phyloP scores from a whole-genome alignment of 2,797 vertebrate species.

The Neomorphus geoffroyi region DNA sequence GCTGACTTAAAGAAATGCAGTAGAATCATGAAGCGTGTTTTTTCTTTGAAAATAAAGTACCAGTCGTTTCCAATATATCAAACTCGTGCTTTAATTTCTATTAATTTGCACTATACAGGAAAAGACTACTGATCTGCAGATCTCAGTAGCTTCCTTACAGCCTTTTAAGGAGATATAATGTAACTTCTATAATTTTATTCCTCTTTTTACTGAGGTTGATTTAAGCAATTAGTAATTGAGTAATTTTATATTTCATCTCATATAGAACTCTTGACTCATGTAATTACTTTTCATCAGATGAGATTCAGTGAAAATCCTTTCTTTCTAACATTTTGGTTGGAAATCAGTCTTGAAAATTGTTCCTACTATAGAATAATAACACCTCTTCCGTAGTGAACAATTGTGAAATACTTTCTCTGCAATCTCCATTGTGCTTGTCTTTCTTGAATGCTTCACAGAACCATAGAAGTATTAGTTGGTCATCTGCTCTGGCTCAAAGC shows the following conservation, averaged over 20 bases:
- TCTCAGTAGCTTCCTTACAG: not conserved
- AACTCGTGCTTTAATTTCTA: not conserved
- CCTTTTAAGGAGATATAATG: not conserved
- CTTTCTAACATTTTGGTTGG: not conserved
- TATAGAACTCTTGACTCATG: not conserved
- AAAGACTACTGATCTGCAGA: not conserved
- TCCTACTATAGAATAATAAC: not conserved
- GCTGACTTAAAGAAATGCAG: not conserved
- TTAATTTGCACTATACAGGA: not conserved
- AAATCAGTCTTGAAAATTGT: not conserved
- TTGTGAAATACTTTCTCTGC: not conserved
- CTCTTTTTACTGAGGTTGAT: not conserved
- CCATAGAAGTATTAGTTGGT: not conserved
- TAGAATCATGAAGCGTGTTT: not conserved
- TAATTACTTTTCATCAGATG: not conserved
- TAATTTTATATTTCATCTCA: not conserved
- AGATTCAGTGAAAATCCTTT: not conserved
- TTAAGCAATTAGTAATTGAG: not conserved
- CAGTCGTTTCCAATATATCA: not conserved
- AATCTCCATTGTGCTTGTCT: not conserved
- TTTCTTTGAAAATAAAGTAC: not conserved
- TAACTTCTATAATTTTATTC: not conserved
- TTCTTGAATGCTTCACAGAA: not conserved
- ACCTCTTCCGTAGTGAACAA: not conserved
- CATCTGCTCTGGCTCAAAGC: not conserved